A percentile compares a stretch with the other conserved stretches of the same genome.
phyloP scores from a whole-genome alignment of 1,140 invertebrate species.

The Megathymus violae region DNA sequence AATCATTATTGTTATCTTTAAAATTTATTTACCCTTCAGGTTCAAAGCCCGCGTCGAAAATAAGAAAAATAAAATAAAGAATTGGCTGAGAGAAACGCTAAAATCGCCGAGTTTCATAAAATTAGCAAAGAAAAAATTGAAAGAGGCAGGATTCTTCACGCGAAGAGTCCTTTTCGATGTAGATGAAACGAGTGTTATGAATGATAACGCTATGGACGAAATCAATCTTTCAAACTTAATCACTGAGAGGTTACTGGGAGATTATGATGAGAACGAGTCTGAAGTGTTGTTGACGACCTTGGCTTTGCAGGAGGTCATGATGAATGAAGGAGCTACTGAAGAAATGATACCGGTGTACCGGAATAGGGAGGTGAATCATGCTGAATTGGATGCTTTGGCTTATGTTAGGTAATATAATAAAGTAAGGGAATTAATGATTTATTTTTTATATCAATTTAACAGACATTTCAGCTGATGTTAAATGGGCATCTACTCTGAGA shows the following conservation, averaged over 20 bases:
- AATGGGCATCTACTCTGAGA: too few species aligned
- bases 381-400: too few species aligned
- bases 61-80: conserved; percentile 76
- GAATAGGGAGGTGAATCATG: conserved; percentile 8
- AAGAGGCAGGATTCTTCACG: conserved; percentile 54
- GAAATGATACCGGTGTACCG: conserved; percentile 28
- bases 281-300: conserved; percentile 59
- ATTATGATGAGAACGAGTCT: conserved; percentile 54
- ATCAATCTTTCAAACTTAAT: conserved; percentile 65
- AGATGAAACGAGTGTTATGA: conserved; percentile 37
- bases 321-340: conserved; percentile 40
- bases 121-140: conserved; percentile 66
- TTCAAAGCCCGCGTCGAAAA: conserved; percentile 71
- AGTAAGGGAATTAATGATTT: too few species aligned
- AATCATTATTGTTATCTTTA: not conserved
- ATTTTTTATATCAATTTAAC: too few species aligned
- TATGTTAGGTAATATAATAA: too few species aligned
- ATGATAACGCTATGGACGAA: conserved; percentile 65
- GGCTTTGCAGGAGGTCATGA: conserved; percentile 59
- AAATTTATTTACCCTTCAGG: conserved; percentile 49
- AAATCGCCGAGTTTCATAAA: conserved; percentile 65
- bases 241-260: conserved; percentile 55
- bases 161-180: conserved; percentile 39
- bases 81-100: conserved; percentile 66
- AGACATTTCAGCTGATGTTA: too few species aligned